Evolutionary conservation across 2,888 invertebrate species (phyloP), one percentile per base, ranked within the genome.

Genomic region (Serrognathus titanus): DNA sequence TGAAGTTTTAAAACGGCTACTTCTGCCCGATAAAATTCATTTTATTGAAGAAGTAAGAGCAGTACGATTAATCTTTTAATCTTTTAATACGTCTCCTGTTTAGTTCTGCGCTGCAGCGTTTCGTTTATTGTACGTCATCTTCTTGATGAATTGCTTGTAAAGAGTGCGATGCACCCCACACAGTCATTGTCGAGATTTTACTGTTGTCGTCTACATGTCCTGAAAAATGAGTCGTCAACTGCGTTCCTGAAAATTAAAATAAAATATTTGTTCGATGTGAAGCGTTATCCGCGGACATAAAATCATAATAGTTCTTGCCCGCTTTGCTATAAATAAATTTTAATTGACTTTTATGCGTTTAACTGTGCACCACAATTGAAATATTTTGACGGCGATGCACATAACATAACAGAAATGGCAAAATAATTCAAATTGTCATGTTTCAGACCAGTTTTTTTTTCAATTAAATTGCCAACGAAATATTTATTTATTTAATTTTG

Each of bases 51-150:
- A 49, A 31, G 36, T 50, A 51, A 37, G 54, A 16, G 54, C 53
- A 53, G 48, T 48, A 54, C 59, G 47, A 48, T 59, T 59, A 59
- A 59, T 59, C 59, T 57, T 59, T 59, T 59, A 59, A 59, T 59
- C 55, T 56, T 56, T 56, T 56, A 59, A 59, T 47, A 54, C 43
- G 40, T 51, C 40, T 31, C 45, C 51, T 54, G 53, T 48, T 53
- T 53, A 55, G 51, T 20, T 20, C 40, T 36, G 54, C 51, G 35
- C 40, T 38, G 54, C 54, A 36, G 53, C 53, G 54, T 58, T 58
- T 58, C 54, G 50, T 54, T 37, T 53, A 53, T 47, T 46, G 45
- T 37, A 41, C 58, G 48, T 54, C 57, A 58, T 58, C 58, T 54
- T 58, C 58, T 51, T 58, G 58, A 58, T 51, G 58, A 50, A 58